A percentile compares a stretch with the other conserved stretches of the same genome.
These are phyloP conservation scores for Miltochrista miniata DNA, from an alignment of 2,888 invertebrate genomes.

Conservation along the genomic window DNA sequence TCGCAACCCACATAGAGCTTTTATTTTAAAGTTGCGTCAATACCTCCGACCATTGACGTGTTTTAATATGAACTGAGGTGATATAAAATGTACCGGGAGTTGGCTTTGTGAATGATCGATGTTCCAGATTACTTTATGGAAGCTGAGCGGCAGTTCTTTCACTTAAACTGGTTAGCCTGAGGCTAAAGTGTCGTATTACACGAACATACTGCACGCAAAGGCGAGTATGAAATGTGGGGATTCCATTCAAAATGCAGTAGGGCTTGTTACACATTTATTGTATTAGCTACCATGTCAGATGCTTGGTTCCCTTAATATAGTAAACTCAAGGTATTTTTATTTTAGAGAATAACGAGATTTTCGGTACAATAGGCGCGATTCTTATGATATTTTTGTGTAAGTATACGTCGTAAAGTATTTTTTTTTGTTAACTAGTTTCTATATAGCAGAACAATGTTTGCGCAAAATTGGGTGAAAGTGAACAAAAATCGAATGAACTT, in stretches of 20 bases:
- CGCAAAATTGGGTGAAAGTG: no score
- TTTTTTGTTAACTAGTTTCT: no score
- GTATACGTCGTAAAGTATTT: no score
- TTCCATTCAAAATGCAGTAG: slow-evolving; percentile 7
- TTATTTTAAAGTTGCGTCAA: slow-evolving; percentile 28
- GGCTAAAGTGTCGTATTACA: slow-evolving; percentile 61
- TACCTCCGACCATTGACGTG: slow-evolving; percentile 21
- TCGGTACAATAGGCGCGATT: no score
- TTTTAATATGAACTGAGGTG: slow-evolving; percentile 30
- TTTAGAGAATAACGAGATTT: no score
- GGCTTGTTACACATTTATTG: slow-evolving; percentile 1
- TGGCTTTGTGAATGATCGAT: slow-evolving; percentile 75
- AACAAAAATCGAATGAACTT: slow-evolving; percentile 12
- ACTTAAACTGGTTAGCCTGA: slow-evolving; percentile 71
- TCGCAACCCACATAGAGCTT: background rate
- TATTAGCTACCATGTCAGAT: slow-evolving; percentile 3
- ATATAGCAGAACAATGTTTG: no score
- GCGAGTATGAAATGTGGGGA: slow-evolving; percentile 15
- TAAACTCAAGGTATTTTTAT: no score
- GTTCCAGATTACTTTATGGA: slow-evolving; percentile 70
- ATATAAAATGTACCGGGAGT: slow-evolving; percentile 35
- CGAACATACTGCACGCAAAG: slow-evolving; percentile 42
- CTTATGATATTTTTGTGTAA: no score
- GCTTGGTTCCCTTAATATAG: no score
- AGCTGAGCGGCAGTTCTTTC: slow-evolving; percentile 54